Conservation (phyloP, 2,797 vertebrate genomes). For the Parauchenoglanis punctatus region DNA sequence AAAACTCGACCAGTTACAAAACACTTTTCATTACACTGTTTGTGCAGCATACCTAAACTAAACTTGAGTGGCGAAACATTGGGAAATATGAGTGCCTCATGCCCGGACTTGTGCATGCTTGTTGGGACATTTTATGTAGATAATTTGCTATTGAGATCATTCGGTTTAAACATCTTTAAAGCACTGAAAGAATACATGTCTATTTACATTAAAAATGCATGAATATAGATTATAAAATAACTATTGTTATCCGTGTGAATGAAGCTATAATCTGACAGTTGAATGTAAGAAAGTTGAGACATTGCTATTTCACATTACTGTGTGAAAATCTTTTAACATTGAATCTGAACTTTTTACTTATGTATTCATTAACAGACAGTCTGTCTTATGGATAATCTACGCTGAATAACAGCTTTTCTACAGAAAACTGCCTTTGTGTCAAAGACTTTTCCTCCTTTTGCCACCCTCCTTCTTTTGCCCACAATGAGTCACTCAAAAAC, state of each 20-base stretch:
- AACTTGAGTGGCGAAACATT: slow-evolving; percentile 23
- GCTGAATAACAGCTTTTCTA: slow-evolving; percentile 4
- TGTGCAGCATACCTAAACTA: slow-evolving; percentile 17
- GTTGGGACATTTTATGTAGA: slow-evolving; percentile 23
- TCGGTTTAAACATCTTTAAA: not conserved
- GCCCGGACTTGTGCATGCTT: slow-evolving; percentile 40
- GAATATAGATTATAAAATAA: not conserved
- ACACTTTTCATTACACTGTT: not conserved
- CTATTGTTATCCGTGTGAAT: not conserved
- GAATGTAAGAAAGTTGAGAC: not conserved
- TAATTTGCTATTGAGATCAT: slow-evolving; percentile 3
- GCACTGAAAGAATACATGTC: not conserved
- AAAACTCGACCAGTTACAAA: not conserved
- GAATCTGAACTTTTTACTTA: not conserved
- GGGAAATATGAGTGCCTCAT: slow-evolving; percentile 27
- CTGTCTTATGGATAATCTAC: not conserved
- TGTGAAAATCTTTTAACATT: not conserved
- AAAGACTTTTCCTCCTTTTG: slow-evolving; percentile 39
- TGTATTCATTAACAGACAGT: not conserved
- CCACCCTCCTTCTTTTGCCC: slow-evolving; percentile 52
- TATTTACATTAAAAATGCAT: not conserved
- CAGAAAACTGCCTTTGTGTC: slow-evolving; percentile 21
- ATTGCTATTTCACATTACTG: not conserved
- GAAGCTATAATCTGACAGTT: not conserved
- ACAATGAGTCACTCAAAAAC: slow-evolving; percentile 52